Evolutionary conservation across 2,888 invertebrate genomes (phyloP), one percentile per base, ranked within the genome.

Genomic region (Agriopis marginaria): DNA sequence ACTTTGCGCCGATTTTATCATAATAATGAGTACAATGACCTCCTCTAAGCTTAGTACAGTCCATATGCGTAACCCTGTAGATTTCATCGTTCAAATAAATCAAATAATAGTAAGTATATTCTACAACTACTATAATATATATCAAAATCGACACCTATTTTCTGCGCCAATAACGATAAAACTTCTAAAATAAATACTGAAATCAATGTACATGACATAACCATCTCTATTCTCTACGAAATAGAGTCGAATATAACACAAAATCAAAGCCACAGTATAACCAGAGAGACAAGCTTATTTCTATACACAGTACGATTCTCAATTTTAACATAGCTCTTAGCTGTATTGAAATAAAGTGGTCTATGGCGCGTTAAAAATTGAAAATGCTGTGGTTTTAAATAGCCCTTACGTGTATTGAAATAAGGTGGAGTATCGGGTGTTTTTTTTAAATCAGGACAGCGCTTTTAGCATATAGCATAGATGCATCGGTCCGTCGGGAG

Each of bases 401-500:
- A 44, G 23, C 10, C 63, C 50, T 42, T 73, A 32, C 59, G 44
- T 0, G 7, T 44, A 39, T 51, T 14, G 42, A 9, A 5, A 58
- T 66, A 69, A 17, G 32, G 54, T 49, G 0, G 42, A 42, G 14
- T 14, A 60, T 63, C 9, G 60, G 23, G 23, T 63, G 68, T 1
- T 14, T 1, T 39, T n/a, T 56, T 40, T 14, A 40, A 68, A 61
- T 10, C 47, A 62, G 62, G 65, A 51, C 67, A 65, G 10, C 7
- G 69, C 65, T 67, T 70, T 60, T 47, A 70, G 61, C 67, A 58
- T 50, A 63, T 67, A 65, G 51, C 50, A 45, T 23, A 23, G 45
- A 56, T 69, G 68, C 55, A 62, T 66, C 62, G 61, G 60, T 70
- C 61, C 68, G 62, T 59, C 62, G 71, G 64, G 63, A 68, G 66